Base-by-base conservation (phyloP, 2,113 vertebrate genomes). In the Rhinopomastus cyanomelas region DNA sequence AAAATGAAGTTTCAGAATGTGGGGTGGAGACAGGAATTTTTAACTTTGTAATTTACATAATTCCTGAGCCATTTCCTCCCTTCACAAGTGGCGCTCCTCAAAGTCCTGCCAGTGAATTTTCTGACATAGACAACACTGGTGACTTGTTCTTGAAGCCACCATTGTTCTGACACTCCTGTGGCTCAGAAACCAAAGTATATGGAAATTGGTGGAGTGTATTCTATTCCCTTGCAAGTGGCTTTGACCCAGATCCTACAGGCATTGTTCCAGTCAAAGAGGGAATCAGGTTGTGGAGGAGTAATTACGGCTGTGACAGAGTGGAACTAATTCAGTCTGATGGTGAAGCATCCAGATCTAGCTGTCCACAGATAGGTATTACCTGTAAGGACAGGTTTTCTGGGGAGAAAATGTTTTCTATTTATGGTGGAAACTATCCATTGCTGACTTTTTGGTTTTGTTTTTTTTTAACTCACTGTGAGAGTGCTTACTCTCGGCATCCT, bases 81-180 rank as follows among this genome's bases (percentile, higher is more conserved):
- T 85, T 62, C 53, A 29, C 36, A 51, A 82, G 34, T 44, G 21
- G 2, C 12, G 25, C 56, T 81, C 11, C 26, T 25, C 9, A 11
- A 51, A 55, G 52, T n/a, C n/a, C n/a, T n/a, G n/a, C n/a, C n/a
- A n/a, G n/a, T n/a, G n/a, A n/a, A n/a, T n/a, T 69, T 80, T 59
- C 49, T 71, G 20, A 34, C 9, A 34, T 19, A 27, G 48, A 23
- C 21, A 55, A 23, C 15, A 16, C 20, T 67, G 26, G 60, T 49
- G 42, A 46, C 11, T 1, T 34, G 14, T 19, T 57, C 25, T 19
- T 55, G 59, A 73, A 85, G 52, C 16, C 5, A 16, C 0, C 0
- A 1, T 39, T 69, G 65, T 22, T 76, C 56, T 6, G 1, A 16
- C 4, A 5, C 9, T 42, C 7, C 44, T 73, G 72, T 64, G 61